Conservation (phyloP, 2,113 vertebrate species). For the Phycodurus eques region DNA sequence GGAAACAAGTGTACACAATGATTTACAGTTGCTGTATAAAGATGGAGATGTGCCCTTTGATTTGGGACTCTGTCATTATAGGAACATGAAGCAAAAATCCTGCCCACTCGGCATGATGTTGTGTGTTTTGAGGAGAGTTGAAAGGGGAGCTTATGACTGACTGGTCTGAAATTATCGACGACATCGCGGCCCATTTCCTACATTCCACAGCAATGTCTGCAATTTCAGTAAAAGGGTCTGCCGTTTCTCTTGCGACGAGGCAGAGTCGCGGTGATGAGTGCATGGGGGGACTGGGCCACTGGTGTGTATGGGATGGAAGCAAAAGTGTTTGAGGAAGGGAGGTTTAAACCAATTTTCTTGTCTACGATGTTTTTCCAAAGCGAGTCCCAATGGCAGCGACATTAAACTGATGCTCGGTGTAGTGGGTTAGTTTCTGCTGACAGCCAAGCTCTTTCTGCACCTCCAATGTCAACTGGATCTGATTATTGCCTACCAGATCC, state of each 20-base stretch:
- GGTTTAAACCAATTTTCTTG: slow-evolving; percentile 72
- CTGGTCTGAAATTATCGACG: slow-evolving; percentile 66
- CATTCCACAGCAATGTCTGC: slow-evolving; percentile 63
- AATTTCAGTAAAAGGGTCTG: slow-evolving; percentile 67
- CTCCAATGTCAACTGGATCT: slow-evolving; percentile 56
- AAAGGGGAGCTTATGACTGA: slow-evolving; percentile 54
- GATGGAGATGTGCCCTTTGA: slow-evolving; percentile 20
- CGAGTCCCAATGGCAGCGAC: slow-evolving; percentile 35
- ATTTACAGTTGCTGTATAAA: slow-evolving; percentile 12
- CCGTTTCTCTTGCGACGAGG: slow-evolving; percentile 43
- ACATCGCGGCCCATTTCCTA: slow-evolving; percentile 53
- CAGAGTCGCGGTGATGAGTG: slow-evolving; percentile 3
- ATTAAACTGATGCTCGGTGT: slow-evolving; percentile 42
- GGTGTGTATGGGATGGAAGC: background rate
- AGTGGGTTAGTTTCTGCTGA: slow-evolving; percentile 43
- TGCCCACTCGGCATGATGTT: background rate
- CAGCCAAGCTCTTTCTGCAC: slow-evolving; percentile 45
- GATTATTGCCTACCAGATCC: slow-evolving; percentile 69
- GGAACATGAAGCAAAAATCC: slow-evolving; percentile 25
- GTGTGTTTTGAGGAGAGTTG: slow-evolving; percentile 28
- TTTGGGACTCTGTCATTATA: slow-evolving; percentile 27
- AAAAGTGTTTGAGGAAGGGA: slow-evolving; percentile 51
- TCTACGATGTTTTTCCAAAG: slow-evolving; percentile 63
- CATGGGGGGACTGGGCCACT: slow-evolving; percentile 7
- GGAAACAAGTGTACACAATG: slow-evolving; percentile 12